Percentiles rank a stretch among this genome's conserved stretches.
Evolutionary conservation across 1,140 invertebrate species (phyloP).

Genomic region (Ooceraea biroi): DNA sequence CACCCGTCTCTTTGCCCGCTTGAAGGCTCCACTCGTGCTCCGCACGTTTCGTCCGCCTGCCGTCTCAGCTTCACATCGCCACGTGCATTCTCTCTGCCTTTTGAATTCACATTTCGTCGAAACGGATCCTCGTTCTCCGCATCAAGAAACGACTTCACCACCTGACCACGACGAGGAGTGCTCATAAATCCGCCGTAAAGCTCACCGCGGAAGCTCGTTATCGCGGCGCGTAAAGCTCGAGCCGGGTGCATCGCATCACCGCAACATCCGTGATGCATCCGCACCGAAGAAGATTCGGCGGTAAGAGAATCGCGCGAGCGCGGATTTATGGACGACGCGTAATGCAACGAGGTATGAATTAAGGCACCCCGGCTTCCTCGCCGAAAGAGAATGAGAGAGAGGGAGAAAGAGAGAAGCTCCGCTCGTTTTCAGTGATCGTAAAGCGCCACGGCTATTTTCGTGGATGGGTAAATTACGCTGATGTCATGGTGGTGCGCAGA

Average conservation of each 20-base stretch:
- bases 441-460: constrained; percentile 49
- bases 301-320: neutral
- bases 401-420: no score
- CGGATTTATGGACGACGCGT: constrained; percentile 55
- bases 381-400: no score
- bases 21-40: neutral
- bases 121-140: constrained; percentile 36
- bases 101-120: constrained; percentile 40
- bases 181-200: constrained; percentile 62
- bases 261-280: constrained; percentile 8
- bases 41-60: neutral
- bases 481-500: neutral
- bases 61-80: neutral
- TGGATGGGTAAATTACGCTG: constrained; percentile 29
- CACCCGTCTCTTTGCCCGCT: neutral
- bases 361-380: neutral
- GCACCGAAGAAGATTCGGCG: constrained; percentile 15
- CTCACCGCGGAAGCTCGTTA: constrained; percentile 66
- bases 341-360: constrained; percentile 58
- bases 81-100: neutral
- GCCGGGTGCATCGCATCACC: constrained; percentile 31
- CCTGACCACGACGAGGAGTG: constrained; percentile 63
- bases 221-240: constrained; percentile 50
- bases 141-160: constrained; percentile 69
- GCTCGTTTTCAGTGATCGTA: constrained; percentile 38